A percentile compares a stretch with the other conserved stretches of the same genome.
These are phyloP conservation scores for Heliconius congener DNA, from an alignment of 1,140 invertebrate genomes.

Conservation along the genomic window DNA sequence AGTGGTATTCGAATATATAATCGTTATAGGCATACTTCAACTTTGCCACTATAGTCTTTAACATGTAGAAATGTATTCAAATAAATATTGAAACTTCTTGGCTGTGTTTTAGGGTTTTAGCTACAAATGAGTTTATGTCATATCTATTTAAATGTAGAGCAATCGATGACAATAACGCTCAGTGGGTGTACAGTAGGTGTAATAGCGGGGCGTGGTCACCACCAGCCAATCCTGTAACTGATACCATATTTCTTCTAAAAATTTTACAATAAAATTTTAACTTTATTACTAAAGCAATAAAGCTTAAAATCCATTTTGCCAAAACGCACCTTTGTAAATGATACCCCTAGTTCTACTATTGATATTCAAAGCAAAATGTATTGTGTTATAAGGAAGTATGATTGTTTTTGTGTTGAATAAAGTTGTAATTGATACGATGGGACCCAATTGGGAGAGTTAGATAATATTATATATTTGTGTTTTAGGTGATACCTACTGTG, in stretches of 20 bases:
- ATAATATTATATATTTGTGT: constrained; percentile 28
- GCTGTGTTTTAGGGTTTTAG: neutral
- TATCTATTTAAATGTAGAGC: constrained; percentile 2
- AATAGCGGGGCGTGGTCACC: constrained; percentile 65
- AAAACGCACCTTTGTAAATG: constrained; percentile 59
- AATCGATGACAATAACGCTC: constrained; percentile 20
- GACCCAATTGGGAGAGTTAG: constrained; percentile 49
- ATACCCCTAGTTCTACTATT: constrained; percentile 69
- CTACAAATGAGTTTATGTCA: neutral
- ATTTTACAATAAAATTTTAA: constrained; percentile 38
- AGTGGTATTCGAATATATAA: no score
- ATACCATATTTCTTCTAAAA: constrained; percentile 70
- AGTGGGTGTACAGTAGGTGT: constrained; percentile 49
- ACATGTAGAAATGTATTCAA: no score
- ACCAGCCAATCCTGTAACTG: constrained; percentile 77
- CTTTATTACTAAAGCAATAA: constrained; percentile 35
- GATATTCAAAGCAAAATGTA: constrained; percentile 39
- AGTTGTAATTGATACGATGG: constrained; percentile 68
- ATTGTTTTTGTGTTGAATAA: constrained; percentile 31
- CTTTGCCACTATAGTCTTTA: no score
- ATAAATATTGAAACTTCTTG: neutral
- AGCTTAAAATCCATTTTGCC: constrained; percentile 41
- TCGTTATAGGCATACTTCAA: no score
- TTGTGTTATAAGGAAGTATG: constrained; percentile 37
- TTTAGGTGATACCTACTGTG: constrained; percentile 11